Base-by-base conservation (phyloP, 2,888 invertebrate genomes). In the Andrena camellia region DNA sequence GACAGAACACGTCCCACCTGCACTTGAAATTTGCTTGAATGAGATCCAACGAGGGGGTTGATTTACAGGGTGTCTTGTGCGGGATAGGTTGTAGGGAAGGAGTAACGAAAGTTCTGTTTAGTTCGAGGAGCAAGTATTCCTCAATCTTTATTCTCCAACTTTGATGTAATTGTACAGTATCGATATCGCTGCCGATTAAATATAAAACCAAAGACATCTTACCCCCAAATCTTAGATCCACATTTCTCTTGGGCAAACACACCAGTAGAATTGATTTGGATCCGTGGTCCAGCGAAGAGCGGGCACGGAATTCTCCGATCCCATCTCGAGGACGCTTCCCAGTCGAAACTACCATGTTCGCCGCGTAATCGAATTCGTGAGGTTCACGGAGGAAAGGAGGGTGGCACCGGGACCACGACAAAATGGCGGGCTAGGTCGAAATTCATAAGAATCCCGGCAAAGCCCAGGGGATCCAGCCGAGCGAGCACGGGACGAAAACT, bases 361-460 rank as follows among this genome's bases (percentile, higher is more conserved):
- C 4, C 0, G n/a, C 13, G 33, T 48, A 67, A 78, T 74, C 74
- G 60, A 74, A 26, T 74, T 26, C 23, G 48, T 7, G 7, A 17
- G 20, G 35, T 54, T 26, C 26, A 6, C 57, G 26, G 20, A 20
- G 20, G 1, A 33, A 52, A n/a, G 10, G 35, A 17, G 23, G 66
- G 23, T 35, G 72, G 74, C 26, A 73, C 68, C 68, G 60, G 48
- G 35, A 69, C 29, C 77, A 78, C 75, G 86, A 85, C 83, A 90
- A 90, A 84, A 90, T 90, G 90, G 88, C 83, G 84, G 68, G 81
- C 66, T n/a, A 26, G 72, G 62, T 60, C 26, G 79, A 78, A 88
- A 88, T 88, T 88, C 87, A 77, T 86, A 84, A 86, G 88, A 86
- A 86, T 81, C 85, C 80, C 35, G 57, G 78, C 50, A 60, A 86